Conservation (phyloP, 2,888 invertebrate genomes). For the Xestia c-nigrum region DNA sequence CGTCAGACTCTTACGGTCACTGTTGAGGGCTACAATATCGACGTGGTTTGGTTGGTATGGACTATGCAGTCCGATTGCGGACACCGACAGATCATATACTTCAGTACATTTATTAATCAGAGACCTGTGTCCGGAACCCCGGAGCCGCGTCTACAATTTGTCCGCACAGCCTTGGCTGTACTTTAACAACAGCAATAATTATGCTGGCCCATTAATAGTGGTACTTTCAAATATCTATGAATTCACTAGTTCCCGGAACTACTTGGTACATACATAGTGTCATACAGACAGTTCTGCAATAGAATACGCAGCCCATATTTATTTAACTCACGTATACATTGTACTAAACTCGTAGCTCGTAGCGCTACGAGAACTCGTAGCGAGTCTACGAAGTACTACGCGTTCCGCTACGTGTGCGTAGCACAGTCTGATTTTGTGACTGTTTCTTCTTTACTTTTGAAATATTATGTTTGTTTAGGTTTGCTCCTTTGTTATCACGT, state of each 20-base stretch:
- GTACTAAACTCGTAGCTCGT: conserved; percentile 46
- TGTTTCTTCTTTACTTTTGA: conserved; percentile 35
- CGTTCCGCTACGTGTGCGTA: conserved; percentile 44
- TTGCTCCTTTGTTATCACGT: conserved; percentile 41
- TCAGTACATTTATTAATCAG: background rate
- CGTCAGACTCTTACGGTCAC: conserved; percentile 5
- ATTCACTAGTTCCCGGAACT: conserved; percentile 3
- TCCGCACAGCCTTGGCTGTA: background rate
- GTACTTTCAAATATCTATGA: background rate
- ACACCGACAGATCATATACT: background rate
- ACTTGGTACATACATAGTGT: background rate
- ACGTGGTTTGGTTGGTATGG: background rate
- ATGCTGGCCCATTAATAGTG: background rate
- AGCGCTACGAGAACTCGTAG: conserved; percentile 65
- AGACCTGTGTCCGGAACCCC: background rate
- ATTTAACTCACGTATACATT: conserved; percentile 41
- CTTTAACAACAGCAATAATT: background rate
- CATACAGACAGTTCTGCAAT: background rate
- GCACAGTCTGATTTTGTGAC: conserved; percentile 26
- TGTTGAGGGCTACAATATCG: background rate
- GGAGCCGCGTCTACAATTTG: background rate
- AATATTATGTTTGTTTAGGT: conserved; percentile 26
- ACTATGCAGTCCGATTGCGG: background rate
- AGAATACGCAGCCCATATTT: conserved; percentile 27
- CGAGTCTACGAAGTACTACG: conserved; percentile 61